These are phyloP conservation scores for Xestia ashworthii DNA, from an alignment of 2,888 invertebrate species.

Conservation along the genomic window DNA sequence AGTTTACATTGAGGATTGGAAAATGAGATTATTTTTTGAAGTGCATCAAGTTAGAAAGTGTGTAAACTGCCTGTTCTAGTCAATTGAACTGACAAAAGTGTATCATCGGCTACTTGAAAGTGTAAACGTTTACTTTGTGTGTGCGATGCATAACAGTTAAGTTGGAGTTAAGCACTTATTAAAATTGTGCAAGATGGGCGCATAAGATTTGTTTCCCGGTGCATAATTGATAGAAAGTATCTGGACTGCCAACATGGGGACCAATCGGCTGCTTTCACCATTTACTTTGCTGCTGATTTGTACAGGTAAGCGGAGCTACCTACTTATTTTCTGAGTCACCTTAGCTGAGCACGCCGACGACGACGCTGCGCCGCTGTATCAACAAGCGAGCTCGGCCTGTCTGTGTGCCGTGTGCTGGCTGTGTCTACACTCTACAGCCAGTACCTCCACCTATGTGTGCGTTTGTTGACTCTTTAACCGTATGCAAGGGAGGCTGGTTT, in stretches of 20 bases:
- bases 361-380: constrained; percentile 75
- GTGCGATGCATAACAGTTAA: constrained; percentile 78
- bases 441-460: constrained; percentile 65
- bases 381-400: constrained; percentile 67
- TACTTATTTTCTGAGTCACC: constrained; percentile 85
- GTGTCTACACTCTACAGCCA: constrained; percentile 44
- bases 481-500: constrained; percentile 67
- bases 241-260: constrained; percentile 82
- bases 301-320: constrained; percentile 87
- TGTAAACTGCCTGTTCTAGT: constrained; percentile 67
- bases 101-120: constrained; percentile 65
- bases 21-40: constrained; percentile 77
- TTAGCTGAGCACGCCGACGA: constrained; percentile 73
- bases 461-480: constrained; percentile 71
- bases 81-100: constrained; percentile 69
- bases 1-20: constrained; percentile 80
- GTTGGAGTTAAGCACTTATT: constrained; percentile 79
- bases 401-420: constrained; percentile 63
- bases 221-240: constrained; percentile 83
- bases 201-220: constrained; percentile 79
- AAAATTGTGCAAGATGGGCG: constrained; percentile 84
- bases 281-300: constrained; percentile 87
- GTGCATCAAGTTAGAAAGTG: constrained; percentile 72
- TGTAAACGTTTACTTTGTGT: constrained; percentile 75
- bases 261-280: constrained; percentile 86